A percentile compares a stretch with the other conserved stretches of the same genome.
Conservation (phyloP, 1,140 invertebrate species). For the Piezodorus guildinii region DNA sequence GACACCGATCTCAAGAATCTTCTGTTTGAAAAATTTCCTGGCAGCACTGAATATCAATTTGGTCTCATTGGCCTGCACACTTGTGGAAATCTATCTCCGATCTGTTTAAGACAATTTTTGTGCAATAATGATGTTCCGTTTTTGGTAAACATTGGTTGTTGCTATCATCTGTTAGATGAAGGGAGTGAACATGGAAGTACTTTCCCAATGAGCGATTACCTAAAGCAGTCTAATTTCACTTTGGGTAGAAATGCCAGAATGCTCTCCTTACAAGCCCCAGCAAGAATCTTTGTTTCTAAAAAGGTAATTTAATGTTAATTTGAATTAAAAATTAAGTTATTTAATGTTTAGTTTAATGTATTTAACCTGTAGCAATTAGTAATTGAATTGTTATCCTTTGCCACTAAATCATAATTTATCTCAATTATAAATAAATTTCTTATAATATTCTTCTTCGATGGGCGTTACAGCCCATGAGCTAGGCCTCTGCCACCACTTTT, state of each 20-base stretch:
- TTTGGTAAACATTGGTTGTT: conserved; percentile 76
- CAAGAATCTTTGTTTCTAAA: conserved; percentile 45
- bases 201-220: conserved; percentile 56
- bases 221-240: conserved; percentile 40
- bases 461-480: too few relatives aligned
- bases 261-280: conserved; percentile 65
- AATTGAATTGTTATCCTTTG: too few relatives aligned
- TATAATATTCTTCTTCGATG: too few relatives aligned
- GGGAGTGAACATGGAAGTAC: conserved; percentile 30
- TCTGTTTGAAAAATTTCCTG: conserved; percentile 37
- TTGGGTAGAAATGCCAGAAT: conserved; percentile 71
- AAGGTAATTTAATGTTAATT: conserved; percentile 33
- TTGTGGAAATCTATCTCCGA: conserved; percentile 71
- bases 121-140: conserved; percentile 41
- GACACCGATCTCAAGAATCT: conserved; percentile 40
- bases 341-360: too few relatives aligned
- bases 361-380: too few relatives aligned
- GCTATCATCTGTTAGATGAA: conserved; percentile 76
- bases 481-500: too few relatives aligned
- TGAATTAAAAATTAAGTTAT: too few relatives aligned
- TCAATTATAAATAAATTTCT: too few relatives aligned
- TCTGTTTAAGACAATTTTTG: conserved; percentile 60
- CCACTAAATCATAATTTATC: too few relatives aligned
- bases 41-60: conserved; percentile 16
- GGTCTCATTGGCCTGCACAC: conserved; percentile 62